Conservation (phyloP, 2,113 vertebrate genomes). For the Proterorhinus semilunaris region DNA sequence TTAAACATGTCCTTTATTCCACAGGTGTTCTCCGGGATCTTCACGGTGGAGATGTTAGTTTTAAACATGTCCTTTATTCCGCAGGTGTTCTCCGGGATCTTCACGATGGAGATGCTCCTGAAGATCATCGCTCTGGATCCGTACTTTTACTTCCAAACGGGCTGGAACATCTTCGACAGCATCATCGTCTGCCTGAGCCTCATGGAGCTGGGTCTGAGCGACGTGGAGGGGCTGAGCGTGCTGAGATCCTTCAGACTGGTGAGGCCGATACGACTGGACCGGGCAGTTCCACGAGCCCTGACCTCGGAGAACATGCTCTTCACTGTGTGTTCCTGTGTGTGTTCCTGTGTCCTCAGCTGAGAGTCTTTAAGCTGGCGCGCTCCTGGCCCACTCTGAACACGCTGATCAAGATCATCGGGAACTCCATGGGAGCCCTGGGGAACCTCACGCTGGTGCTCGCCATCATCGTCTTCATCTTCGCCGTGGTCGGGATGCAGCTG, state of each 20-base stretch:
- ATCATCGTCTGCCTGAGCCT: conserved; percentile 98
- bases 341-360: conserved; percentile 74
- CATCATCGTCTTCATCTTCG: conserved; percentile 99
- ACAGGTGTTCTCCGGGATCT: conserved; percentile 98
- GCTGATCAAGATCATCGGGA: conserved; percentile 99
- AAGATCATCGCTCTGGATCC: conserved; percentile 98
- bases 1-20: neutral
- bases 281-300: no score
- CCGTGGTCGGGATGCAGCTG: conserved; percentile 98
- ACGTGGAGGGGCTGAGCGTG: conserved; percentile 96
- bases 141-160: conserved; percentile 98
- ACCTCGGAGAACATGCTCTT: no score
- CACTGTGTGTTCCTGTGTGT: no score
- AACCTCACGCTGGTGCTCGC: conserved; percentile 97
- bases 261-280: conserved; percentile 43
- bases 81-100: conserved; percentile 98
- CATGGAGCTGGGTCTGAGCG: conserved; percentile 90
- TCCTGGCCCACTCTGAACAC: conserved; percentile 99
- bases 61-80: neutral
- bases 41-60: conserved; percentile 92
- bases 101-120: conserved; percentile 97
- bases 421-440: conserved; percentile 96
- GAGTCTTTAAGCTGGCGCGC: conserved; percentile 98
- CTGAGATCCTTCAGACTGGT: conserved; percentile 98
- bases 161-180: conserved; percentile 98